Evolutionary conservation across 2,797 vertebrate species (phyloP).

Genomic region (Pseudochromis fuscus): DNA sequence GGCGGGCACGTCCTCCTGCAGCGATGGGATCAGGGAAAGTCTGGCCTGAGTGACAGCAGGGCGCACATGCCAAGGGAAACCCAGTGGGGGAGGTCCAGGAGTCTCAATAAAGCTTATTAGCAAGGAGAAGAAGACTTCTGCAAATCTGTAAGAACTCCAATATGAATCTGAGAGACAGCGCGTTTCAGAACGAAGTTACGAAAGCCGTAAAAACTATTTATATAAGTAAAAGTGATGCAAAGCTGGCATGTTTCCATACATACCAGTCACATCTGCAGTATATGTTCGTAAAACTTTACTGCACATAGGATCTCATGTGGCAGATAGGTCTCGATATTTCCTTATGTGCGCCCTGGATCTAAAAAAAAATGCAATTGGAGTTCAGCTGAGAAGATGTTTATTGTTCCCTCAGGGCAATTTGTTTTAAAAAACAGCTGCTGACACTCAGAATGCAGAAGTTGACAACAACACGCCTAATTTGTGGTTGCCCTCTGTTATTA

Average conservation of each 20-base stretch:
- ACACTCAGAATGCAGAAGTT: slow-evolving; percentile 7
- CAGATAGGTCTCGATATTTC: slow-evolving; percentile 12
- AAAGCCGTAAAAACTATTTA: slow-evolving; percentile 6
- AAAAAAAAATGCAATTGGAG: slow-evolving; percentile 49
- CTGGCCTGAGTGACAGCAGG: slow-evolving; percentile 78
- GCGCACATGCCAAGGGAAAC: slow-evolving; percentile 76
- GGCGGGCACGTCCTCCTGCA: slow-evolving; percentile 70
- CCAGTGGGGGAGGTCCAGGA: slow-evolving; percentile 70
- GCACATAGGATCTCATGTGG: slow-evolving; percentile 46
- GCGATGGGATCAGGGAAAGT: slow-evolving; percentile 78
- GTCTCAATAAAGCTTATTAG: slow-evolving; percentile 82
- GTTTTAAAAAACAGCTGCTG: slow-evolving; percentile 47
- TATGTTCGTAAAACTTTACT: slow-evolving; percentile 28
- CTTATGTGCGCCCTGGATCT: slow-evolving; percentile 15
- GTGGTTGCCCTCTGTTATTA: slow-evolving; percentile 9
- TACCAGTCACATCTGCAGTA: slow-evolving; percentile 17
- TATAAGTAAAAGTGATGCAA: slow-evolving; percentile 7
- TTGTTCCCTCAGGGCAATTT: slow-evolving; percentile 26
- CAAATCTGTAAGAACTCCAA: slow-evolving; percentile 48
- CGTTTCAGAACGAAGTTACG: slow-evolving; percentile 26
- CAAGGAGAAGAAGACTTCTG: slow-evolving; percentile 63
- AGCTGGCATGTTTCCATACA: slow-evolving; percentile 8
- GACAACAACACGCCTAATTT: slow-evolving; percentile 7
- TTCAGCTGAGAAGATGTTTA: slow-evolving; percentile 44
- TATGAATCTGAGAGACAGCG: slow-evolving; percentile 51